Evolutionary conservation across 2,113 vertebrate genomes (phyloP).

Genomic region (Pipa parva): DNA sequence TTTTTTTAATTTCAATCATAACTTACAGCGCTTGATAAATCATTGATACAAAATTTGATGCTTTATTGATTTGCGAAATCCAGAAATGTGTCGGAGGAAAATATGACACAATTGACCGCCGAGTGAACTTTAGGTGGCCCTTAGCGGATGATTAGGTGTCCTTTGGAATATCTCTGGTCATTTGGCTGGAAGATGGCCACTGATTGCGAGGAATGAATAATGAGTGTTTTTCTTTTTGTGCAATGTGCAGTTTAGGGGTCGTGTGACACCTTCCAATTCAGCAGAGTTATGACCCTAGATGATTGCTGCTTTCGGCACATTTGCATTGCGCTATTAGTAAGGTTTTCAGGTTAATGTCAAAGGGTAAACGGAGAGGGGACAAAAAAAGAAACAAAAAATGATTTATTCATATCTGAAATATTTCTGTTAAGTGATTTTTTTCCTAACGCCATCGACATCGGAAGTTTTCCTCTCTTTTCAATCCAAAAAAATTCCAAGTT

Average conservation of each 20-base stretch:
- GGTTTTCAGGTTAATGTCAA: neutral
- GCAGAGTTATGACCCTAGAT: neutral
- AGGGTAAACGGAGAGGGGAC: slow-evolving; percentile 9
- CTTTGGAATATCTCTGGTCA: slow-evolving; percentile 20
- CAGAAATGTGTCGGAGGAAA: slow-evolving; percentile 14
- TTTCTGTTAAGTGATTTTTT: neutral
- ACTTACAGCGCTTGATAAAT: neutral
- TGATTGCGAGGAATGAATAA: slow-evolving; percentile 34
- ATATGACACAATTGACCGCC: slow-evolving; percentile 24
- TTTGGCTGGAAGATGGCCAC: slow-evolving; percentile 13
- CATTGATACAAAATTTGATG: slow-evolving; percentile 17
- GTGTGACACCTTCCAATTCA: slow-evolving; percentile 4
- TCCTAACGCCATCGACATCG: neutral
- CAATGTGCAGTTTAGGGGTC: slow-evolving; percentile 3
- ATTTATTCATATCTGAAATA: neutral
- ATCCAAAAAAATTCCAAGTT: too few species aligned
- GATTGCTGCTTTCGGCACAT: neutral
- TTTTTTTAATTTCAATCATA: slow-evolving; percentile 2
- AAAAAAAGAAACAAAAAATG: neutral
- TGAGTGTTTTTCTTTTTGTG: slow-evolving; percentile 10
- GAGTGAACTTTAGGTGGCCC: slow-evolving; percentile 32
- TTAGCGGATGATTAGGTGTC: slow-evolving; percentile 37
- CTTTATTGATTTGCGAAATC: slow-evolving; percentile 19
- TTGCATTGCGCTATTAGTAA: neutral
- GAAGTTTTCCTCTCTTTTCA: too few species aligned